phyloP scores from a whole-genome alignment of 2,888 invertebrate species.

The Kuschelorhynchus macadamiae region DNA sequence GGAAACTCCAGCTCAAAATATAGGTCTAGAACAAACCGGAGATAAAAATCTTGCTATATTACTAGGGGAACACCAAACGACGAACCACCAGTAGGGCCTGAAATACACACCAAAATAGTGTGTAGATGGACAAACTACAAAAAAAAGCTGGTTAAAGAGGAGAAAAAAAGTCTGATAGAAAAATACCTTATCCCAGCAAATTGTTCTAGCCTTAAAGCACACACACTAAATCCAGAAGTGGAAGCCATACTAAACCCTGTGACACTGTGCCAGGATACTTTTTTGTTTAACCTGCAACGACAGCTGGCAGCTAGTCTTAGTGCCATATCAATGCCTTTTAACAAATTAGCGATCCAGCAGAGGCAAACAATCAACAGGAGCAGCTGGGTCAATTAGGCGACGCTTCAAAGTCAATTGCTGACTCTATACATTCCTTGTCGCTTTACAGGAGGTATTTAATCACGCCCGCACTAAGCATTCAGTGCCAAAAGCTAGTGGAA shows the following conservation, averaged over 20 bases:
- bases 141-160: neutral
- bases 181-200: neutral
- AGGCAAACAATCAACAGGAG: neutral
- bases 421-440: too few relatives aligned
- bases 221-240: constrained; percentile 1
- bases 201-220: neutral
- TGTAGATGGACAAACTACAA: constrained; percentile 2
- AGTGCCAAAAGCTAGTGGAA: too few relatives aligned
- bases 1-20: too few relatives aligned
- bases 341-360: neutral
- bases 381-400: too few relatives aligned
- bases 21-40: too few relatives aligned
- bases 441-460: too few relatives aligned
- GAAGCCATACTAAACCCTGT: neutral
- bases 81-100: neutral
- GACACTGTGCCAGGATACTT: neutral
- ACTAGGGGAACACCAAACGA: neutral
- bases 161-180: neutral
- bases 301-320: neutral
- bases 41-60: neutral
- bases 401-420: too few relatives aligned
- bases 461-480: too few relatives aligned
- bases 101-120: neutral
- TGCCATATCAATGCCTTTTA: neutral
- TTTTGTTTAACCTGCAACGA: neutral